Evolutionary conservation across 2,888 invertebrate genomes (phyloP).

Genomic region (Eristalis pertinax): DNA sequence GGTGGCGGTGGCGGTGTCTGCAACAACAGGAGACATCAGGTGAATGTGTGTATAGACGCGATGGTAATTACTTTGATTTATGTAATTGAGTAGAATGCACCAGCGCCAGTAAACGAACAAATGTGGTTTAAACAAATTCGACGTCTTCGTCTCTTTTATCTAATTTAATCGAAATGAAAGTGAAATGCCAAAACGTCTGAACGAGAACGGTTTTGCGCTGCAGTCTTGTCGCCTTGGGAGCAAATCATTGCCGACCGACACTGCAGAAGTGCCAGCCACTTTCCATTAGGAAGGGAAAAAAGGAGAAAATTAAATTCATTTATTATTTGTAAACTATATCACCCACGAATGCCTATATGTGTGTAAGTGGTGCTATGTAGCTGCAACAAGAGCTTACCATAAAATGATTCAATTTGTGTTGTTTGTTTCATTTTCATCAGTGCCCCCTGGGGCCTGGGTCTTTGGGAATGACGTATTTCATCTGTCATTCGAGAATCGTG

Average conservation of each 20-base stretch:
- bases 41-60: constrained; percentile 61
- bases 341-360: constrained; percentile 41
- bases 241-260: neutral
- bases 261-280: constrained; percentile 40
- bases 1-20: neutral
- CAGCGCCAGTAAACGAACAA: constrained; percentile 24
- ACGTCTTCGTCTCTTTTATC: constrained; percentile 63
- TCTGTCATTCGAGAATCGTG: constrained; percentile 15
- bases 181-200: constrained; percentile 30
- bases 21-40: constrained; percentile 42
- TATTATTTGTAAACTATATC: constrained; percentile 59
- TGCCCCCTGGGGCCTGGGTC: neutral
- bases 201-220: constrained; percentile 20
- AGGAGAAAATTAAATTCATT: constrained; percentile 60
- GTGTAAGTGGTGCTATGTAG: constrained; percentile 4
- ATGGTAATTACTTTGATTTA: constrained; percentile 70
- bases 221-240: constrained; percentile 15
- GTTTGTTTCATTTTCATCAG: neutral
- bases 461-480: constrained; percentile 13
- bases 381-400: neutral
- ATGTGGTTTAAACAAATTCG: constrained; percentile 61
- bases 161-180: constrained; percentile 71
- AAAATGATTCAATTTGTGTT: neutral
- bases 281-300: constrained; percentile 61
- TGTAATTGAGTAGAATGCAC: constrained; percentile 66